phyloP scores from a whole-genome alignment of 2,888 invertebrate genomes.

The Hydropsyche betteni region DNA sequence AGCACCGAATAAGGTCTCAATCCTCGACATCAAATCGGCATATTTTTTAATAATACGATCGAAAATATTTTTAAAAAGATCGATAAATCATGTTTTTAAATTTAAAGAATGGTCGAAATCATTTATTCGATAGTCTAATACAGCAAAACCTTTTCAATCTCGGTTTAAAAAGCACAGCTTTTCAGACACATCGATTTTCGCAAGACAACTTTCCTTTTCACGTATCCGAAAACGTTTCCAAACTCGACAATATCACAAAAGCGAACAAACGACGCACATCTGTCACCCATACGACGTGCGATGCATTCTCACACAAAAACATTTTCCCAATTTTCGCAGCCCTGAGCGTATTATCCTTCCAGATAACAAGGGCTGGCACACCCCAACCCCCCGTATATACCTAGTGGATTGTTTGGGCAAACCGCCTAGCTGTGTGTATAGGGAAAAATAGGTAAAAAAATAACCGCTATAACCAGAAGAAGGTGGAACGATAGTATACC shows the following conservation, averaged over 20 bases:
- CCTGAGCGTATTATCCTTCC: neutral
- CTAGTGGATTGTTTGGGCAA: constrained; percentile 35
- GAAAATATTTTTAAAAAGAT: too few relatives aligned
- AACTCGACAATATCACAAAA: neutral
- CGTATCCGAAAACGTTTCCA: too few relatives aligned
- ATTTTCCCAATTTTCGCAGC: constrained; percentile 3
- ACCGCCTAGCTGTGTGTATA: constrained; percentile 28
- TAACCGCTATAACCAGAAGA: constrained; percentile 17
- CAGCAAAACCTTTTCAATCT: neutral
- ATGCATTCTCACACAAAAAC: neutral
- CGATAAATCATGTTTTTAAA: too few relatives aligned
- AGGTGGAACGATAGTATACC: neutral
- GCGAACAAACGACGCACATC: neutral
- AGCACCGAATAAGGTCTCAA: too few relatives aligned
- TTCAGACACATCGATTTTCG: neutral
- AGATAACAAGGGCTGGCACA: constrained; percentile 33
- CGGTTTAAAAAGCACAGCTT: neutral
- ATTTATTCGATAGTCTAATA: too few relatives aligned
- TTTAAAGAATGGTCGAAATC: too few relatives aligned
- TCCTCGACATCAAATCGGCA: too few relatives aligned
- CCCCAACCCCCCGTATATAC: neutral
- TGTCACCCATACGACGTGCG: constrained; percentile 6
- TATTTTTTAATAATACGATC: too few relatives aligned
- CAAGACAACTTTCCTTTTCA: neutral
- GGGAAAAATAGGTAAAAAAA: constrained; percentile 2